Conservation (phyloP, 2,113 vertebrate genomes). For the Anguilla japonica region DNA sequence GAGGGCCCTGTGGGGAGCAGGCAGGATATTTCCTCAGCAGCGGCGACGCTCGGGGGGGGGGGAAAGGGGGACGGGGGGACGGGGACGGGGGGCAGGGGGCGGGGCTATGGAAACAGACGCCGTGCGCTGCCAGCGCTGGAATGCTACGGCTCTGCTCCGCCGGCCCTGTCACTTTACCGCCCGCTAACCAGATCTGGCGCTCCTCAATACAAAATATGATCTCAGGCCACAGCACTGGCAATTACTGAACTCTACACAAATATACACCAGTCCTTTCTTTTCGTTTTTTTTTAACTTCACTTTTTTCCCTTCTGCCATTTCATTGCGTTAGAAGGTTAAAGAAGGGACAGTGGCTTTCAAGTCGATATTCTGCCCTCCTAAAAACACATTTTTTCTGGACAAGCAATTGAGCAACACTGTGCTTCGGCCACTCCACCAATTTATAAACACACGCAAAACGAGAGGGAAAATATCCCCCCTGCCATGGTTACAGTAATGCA, state of each 20-base stretch:
- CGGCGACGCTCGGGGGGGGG: slow-evolving; percentile 23
- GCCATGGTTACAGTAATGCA: slow-evolving; percentile 16
- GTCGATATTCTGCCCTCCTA: slow-evolving; percentile 46
- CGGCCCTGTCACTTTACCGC: slow-evolving; percentile 42
- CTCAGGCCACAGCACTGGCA: slow-evolving; percentile 51
- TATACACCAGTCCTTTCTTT: slow-evolving; percentile 48
- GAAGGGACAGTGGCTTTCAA: slow-evolving; percentile 53
- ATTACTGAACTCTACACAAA: slow-evolving; percentile 62
- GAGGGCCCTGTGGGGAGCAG: slow-evolving; percentile 49
- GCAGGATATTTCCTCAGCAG: slow-evolving; percentile 56
- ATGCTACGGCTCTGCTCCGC: slow-evolving; percentile 26
- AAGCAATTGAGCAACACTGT: slow-evolving; percentile 47
- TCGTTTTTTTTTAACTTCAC: slow-evolving; percentile 39
- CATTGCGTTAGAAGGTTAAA: slow-evolving; percentile 54
- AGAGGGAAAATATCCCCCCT: slow-evolving; percentile 23
- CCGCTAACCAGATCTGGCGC: slow-evolving; percentile 56
- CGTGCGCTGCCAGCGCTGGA: slow-evolving; percentile 7
- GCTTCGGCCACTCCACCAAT: slow-evolving; percentile 41
- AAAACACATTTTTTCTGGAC: slow-evolving; percentile 54
- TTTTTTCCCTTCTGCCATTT: slow-evolving; percentile 47
- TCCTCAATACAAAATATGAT: slow-evolving; percentile 49
- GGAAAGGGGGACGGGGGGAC: neutral
- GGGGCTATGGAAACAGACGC: slow-evolving; percentile 18
- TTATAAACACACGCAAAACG: slow-evolving; percentile 43
- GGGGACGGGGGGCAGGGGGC: neutral